Conservation (phyloP, 1,140 invertebrate species). For the Drosophila melanica region DNA sequence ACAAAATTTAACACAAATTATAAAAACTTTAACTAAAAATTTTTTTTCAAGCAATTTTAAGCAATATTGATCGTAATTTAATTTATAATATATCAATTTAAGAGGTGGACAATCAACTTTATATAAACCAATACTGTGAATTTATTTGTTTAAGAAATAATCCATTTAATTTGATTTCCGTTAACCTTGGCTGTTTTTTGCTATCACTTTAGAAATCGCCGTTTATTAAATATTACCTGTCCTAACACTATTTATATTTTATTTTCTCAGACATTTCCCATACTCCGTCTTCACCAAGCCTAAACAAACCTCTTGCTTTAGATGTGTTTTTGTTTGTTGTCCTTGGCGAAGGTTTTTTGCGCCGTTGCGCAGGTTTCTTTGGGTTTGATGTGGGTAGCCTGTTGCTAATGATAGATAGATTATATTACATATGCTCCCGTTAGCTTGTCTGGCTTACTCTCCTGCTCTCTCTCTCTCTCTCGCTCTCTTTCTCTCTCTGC, state of each 20-base stretch:
- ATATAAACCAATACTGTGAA: neutral
- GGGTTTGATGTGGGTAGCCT: conserved; percentile 72
- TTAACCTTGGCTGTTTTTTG: neutral
- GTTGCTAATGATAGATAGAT: conserved; percentile 44
- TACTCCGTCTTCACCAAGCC: conserved; percentile 31
- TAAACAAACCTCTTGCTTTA: conserved; percentile 33
- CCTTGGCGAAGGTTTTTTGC: conserved; percentile 33
- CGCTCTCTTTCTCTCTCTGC: neutral
- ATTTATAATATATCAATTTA: no score
- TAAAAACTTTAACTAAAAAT: no score
- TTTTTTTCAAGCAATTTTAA: no score
- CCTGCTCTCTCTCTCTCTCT: neutral
- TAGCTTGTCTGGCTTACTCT: conserved; percentile 1
- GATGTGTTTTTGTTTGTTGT: conserved; percentile 19
- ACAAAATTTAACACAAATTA: no score
- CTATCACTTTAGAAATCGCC: neutral
- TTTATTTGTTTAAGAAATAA: neutral
- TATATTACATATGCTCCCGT: conserved; percentile 35
- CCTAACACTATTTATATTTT: conserved; percentile 1
- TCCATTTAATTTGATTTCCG: neutral
- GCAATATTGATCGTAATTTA: no score
- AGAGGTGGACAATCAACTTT: no score
- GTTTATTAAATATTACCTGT: conserved; percentile 24
- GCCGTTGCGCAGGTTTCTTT: conserved; percentile 53
- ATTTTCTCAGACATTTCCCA: conserved; percentile 5